Conservation (phyloP, 2,888 invertebrate genomes). For the Eupithecia subfuscata region DNA sequence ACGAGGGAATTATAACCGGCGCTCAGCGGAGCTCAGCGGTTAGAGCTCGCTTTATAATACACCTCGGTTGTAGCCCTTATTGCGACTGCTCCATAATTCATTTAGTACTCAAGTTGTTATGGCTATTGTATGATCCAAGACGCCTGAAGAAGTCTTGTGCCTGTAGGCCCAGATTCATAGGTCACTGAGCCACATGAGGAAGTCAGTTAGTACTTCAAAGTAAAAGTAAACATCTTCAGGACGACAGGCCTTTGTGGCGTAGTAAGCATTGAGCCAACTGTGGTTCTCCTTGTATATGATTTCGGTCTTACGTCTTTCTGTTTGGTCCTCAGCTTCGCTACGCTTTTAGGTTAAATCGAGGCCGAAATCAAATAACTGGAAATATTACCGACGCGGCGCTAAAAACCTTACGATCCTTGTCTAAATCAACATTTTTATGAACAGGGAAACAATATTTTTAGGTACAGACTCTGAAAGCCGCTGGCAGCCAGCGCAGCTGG, state of each 20-base stretch:
- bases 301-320: background rate
- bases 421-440: conserved; percentile 19
- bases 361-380: background rate
- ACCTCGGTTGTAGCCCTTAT: background rate
- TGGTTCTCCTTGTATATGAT: background rate
- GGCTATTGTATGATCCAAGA: background rate
- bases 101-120: background rate
- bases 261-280: background rate
- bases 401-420: conserved; percentile 11
- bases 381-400: background rate
- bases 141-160: background rate
- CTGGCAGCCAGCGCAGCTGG: background rate
- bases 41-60: background rate
- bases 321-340: background rate
- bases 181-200: background rate
- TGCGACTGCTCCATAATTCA: background rate
- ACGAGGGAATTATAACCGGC: conserved; percentile 5
- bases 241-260: background rate
- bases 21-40: background rate
- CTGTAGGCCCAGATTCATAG: background rate
- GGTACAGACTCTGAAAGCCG: background rate
- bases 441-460: conserved; percentile 3
- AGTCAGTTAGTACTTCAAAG: background rate
- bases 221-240: background rate
- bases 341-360: background rate